Percentiles rank a stretch among this genome's conserved stretches.
Evolutionary conservation across 2,113 vertebrate species (phyloP).

Genomic region (Cnemophilus loriae): DNA sequence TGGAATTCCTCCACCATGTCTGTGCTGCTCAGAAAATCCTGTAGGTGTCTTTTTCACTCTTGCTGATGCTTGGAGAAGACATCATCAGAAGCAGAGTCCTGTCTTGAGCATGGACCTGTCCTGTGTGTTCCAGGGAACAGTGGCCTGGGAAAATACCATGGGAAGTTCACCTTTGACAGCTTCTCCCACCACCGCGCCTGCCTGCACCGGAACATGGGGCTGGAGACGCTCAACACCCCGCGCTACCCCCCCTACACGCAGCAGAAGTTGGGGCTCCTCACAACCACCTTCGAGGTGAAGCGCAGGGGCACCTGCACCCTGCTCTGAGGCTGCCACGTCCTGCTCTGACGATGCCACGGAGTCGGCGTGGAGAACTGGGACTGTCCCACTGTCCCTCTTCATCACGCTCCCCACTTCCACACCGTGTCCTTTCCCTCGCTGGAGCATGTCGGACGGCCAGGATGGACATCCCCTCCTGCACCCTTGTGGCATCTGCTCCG

Average conservation of each 20-base stretch:
- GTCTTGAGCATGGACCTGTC: neutral
- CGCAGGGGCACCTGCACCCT: conserved; percentile 59
- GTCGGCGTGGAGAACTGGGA: neutral
- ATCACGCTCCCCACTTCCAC: neutral
- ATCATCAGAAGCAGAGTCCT: neutral
- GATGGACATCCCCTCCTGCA: neutral
- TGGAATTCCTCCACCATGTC: neutral
- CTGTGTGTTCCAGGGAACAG: conserved; percentile 73
- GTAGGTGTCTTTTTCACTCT: neutral
- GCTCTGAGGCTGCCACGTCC: neutral
- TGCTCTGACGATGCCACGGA: neutral
- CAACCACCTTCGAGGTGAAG: conserved; percentile 45
- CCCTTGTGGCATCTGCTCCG: fast-evolving
- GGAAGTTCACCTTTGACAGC: conserved; percentile 85
- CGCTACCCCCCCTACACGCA: conserved; percentile 86
- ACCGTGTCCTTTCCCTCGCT: fast-evolving
- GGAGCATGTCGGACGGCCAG: fast-evolving
- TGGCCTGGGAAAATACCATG: conserved; percentile 84
- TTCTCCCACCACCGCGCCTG: conserved; percentile 80
- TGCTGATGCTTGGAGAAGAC: neutral
- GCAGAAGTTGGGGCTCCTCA: conserved; percentile 70
- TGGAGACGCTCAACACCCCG: conserved; percentile 78
- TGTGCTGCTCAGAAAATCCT: neutral
- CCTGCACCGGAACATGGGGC: conserved; percentile 75
- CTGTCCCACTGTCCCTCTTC: neutral